Base-by-base conservation (phyloP, 2,888 invertebrate genomes). In the Plagodis dolabraria region DNA sequence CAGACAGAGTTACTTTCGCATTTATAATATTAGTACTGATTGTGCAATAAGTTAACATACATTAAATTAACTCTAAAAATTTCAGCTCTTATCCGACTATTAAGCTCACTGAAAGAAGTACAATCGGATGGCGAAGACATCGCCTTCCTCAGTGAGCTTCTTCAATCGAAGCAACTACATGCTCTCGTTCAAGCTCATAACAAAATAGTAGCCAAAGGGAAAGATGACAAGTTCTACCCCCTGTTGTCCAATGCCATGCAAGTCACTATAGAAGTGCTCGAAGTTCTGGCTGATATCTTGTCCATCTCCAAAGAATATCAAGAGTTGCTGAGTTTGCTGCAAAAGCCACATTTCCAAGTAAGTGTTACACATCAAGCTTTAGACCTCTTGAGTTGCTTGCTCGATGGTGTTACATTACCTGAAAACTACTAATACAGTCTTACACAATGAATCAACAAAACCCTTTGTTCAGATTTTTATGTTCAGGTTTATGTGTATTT, bases 171-270 rank as follows among this genome's bases (percentile, higher is more conserved):
- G 85, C 97, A 98, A 82, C 94, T 98, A 0, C 96, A 98, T 89
- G 98, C 98, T 38, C 93, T 98, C 71, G 97, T 98, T 35, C 97
- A 97, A 89, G 97, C 98, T 62, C 98, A 98, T 85, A 97, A 97
- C 82, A 97, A 97, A 88, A 97, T 97, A 74, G 94, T 96, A 60
- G 96, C 95, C 73, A 96, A 96, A 88, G 96, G 96, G 55, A 96
- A 96, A 77, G 97, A 97, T 93, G 97, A 97, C 75, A 96, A 96
- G 74, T 95, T 97, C 79, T 96, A 96, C 76, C 97, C 98, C 0
- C 93, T 97, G 50, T 92, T 98, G 7, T 97, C 97, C 11, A 97
- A 97, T 83, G 96, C 97, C 5, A 96, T 97, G 94, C 96, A 97
- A 89, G 95, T 96, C 36, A 94, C 96, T 36, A 87, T 96, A 65